phyloP scores from a whole-genome alignment of 2,888 invertebrate genomes.

The Eutolmus rufibarbis region DNA sequence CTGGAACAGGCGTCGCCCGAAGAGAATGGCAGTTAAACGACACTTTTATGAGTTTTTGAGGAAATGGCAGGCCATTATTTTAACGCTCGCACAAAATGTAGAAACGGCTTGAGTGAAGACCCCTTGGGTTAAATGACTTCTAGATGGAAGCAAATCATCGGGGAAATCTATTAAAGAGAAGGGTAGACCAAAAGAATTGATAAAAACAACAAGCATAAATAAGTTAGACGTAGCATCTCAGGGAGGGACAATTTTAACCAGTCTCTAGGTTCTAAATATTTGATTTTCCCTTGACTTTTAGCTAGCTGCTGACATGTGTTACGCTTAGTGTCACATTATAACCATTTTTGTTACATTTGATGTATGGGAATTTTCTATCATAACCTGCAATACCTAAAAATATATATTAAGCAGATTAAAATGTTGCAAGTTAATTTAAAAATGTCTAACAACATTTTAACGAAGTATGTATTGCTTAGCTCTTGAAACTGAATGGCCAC shows the following conservation, averaged over 20 bases:
- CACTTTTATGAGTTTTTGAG: constrained; percentile 16
- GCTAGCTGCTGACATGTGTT: not conserved
- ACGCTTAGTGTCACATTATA: not conserved
- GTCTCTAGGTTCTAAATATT: not conserved
- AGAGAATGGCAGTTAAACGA: constrained; percentile 13
- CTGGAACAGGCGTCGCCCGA: not conserved
- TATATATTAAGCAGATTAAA: not conserved
- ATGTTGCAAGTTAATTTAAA: not conserved
- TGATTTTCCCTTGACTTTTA: not conserved
- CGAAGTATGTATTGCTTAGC: no score
- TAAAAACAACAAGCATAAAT: not conserved
- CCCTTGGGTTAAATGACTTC: constrained; percentile 18
- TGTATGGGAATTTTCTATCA: not conserved
- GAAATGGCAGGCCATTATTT: constrained; percentile 4
- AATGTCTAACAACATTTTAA: not conserved
- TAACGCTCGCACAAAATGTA: not conserved
- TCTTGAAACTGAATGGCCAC: not conserved
- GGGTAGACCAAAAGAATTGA: not conserved
- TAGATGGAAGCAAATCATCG: not conserved
- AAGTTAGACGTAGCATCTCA: not conserved
- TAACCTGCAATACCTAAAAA: not conserved
- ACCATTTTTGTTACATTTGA: not conserved
- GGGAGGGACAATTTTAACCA: not conserved
- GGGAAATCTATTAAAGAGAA: constrained; percentile 28
- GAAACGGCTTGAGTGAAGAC: not conserved